Conservation (phyloP, 2,797 vertebrate species). For the Salarias fasciatus region DNA sequence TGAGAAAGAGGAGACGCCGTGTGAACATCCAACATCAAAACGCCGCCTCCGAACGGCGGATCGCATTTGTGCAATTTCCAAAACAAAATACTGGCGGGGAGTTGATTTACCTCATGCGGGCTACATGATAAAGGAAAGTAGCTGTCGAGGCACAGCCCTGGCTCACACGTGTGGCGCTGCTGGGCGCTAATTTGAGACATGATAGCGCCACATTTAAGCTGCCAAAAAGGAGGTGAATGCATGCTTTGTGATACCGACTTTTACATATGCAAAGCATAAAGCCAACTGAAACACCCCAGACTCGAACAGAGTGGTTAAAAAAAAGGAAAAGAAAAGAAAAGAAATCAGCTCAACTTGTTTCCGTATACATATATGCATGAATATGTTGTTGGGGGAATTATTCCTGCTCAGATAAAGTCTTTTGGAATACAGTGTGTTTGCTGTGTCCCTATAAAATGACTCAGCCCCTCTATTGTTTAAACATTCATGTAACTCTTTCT, state of each 20-base stretch:
- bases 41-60: background rate
- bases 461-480: background rate
- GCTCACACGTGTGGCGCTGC: background rate
- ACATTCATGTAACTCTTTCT: conserved; percentile 1
- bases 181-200: background rate
- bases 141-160: background rate
- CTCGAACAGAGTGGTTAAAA: too few species aligned
- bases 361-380: background rate
- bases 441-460: background rate
- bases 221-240: too few species aligned
- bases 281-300: too few species aligned
- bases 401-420: background rate
- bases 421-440: background rate
- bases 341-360: background rate
- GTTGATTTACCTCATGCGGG: conserved; percentile 13
- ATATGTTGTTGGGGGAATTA: background rate
- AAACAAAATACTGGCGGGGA: too few species aligned
- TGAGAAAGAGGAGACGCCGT: conserved; percentile 38
- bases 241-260: too few species aligned
- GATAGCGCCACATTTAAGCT: too few species aligned
- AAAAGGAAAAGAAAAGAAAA: too few species aligned
- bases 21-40: conserved; percentile 29
- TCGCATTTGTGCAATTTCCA: conserved; percentile 8
- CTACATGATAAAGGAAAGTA: conserved; percentile 15
- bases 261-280: too few species aligned